Evolutionary conservation across 2,888 invertebrate species (phyloP).

Genomic region (Latheticus oryzae): DNA sequence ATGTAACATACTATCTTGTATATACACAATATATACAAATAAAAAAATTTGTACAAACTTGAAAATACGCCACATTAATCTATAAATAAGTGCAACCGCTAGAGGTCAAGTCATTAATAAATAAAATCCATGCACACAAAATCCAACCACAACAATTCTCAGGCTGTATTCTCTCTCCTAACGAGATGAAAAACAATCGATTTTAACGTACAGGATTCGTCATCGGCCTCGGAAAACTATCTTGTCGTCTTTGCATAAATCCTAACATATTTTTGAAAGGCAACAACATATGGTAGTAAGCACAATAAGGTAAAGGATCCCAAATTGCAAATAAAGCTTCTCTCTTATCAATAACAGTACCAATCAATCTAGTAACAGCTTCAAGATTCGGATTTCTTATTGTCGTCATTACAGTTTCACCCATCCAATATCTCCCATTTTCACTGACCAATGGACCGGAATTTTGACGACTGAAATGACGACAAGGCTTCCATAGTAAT

Average conservation of each 20-base stretch:
- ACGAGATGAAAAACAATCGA: constrained; percentile 43
- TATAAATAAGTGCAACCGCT: constrained; percentile 39
- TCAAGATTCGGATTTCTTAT: constrained; percentile 66
- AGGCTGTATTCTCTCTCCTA: constrained; percentile 62
- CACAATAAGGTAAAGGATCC: constrained; percentile 89
- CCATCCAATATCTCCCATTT: constrained; percentile 70
- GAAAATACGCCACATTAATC: constrained; percentile 22
- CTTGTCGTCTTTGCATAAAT: constrained; percentile 68
- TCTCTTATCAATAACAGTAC: constrained; percentile 79
- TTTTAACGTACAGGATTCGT: constrained; percentile 62
- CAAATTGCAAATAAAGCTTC: constrained; percentile 85
- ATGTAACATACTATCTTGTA: constrained; percentile 56
- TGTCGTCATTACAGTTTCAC: constrained; percentile 69
- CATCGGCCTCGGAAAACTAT: constrained; percentile 62
- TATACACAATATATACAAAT: constrained; percentile 39
- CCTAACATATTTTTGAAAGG: constrained; percentile 73
- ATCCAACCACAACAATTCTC: constrained; percentile 44
- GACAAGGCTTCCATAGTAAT: constrained; percentile 73
- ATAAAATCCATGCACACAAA: constrained; percentile 26
- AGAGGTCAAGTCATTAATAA: constrained; percentile 9
- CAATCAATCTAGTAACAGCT: constrained; percentile 72
- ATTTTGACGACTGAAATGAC: constrained; percentile 70
- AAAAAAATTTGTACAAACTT: constrained; percentile 42
- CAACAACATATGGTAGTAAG: constrained; percentile 84
- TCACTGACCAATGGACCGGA: constrained; percentile 68